A percentile compares a stretch with the other conserved stretches of the same genome.
phyloP scores from a whole-genome alignment of 2,797 vertebrate genomes.

The Halcyon chelicuti region DNA sequence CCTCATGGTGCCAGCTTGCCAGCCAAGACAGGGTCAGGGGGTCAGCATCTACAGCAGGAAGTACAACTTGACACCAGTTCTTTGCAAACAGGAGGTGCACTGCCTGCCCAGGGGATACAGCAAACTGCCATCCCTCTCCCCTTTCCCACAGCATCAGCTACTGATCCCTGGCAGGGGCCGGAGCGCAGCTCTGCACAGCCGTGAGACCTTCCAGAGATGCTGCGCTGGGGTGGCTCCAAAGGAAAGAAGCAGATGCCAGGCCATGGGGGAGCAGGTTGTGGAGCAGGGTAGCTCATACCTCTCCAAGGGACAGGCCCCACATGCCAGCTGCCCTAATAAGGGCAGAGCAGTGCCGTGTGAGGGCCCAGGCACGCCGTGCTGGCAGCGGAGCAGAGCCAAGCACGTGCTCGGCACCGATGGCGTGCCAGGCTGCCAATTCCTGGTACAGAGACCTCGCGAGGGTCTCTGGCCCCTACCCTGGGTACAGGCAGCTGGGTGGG shows the following conservation, averaged over 20 bases:
- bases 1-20: background rate
- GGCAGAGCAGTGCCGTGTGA: background rate
- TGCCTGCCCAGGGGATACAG: background rate
- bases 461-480: background rate
- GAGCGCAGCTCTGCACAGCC: fast-evolving
- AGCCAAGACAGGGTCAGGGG: fast-evolving
- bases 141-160: background rate
- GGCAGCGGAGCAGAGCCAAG: background rate
- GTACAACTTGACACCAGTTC: background rate
- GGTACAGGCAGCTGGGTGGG: fast-evolving
- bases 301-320: background rate
- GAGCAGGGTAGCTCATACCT: background rate
- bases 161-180: fast-evolving
- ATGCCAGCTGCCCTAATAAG: constrained; percentile 33
- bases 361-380: background rate
- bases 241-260: fast-evolving
- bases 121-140: fast-evolving
- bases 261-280: background rate
- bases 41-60: background rate
- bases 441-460: fast-evolving
- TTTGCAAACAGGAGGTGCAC: background rate
- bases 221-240: background rate
- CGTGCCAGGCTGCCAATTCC: background rate
- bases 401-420: background rate
- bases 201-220: fast-evolving